Evolutionary conservation across 2,888 invertebrate genomes (phyloP).

Genomic region (Dryadula phaetusa): DNA sequence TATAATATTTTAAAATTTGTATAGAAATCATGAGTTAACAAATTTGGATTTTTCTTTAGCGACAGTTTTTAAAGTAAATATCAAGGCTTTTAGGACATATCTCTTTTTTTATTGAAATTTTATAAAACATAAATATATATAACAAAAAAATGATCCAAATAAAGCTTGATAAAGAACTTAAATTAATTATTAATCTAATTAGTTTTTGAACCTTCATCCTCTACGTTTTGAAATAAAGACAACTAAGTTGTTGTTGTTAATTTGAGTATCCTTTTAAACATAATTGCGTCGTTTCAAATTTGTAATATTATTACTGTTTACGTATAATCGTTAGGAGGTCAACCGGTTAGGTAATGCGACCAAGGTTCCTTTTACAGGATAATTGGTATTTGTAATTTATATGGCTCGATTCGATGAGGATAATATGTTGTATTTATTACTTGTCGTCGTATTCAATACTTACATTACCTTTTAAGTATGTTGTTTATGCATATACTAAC

Average conservation of each 20-base stretch:
- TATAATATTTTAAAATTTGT: too few species aligned
- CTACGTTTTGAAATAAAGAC: too few species aligned
- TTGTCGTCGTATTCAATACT: neutral
- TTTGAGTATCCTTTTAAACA: neutral
- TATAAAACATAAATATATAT: too few species aligned
- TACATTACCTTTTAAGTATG: neutral
- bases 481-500: too few species aligned
- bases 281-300: neutral
- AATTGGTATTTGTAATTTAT: constrained; percentile 26
- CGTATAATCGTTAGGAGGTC: constrained; percentile 49
- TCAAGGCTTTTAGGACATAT: too few species aligned
- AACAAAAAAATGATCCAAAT: neutral
- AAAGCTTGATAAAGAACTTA: too few species aligned
- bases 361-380: constrained; percentile 46
- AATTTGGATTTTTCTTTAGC: too few species aligned
- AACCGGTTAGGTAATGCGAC: constrained; percentile 48
- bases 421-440: neutral
- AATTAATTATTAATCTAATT: neutral
- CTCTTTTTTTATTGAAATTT: too few species aligned
- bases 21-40: too few species aligned
- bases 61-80: too few species aligned
- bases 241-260: too few species aligned
- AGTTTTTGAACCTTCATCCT: neutral
- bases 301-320: neutral
- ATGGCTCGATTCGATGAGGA: neutral